phyloP scores from a whole-genome alignment of 1,140 invertebrate species.

The Cotesia typhae region DNA sequence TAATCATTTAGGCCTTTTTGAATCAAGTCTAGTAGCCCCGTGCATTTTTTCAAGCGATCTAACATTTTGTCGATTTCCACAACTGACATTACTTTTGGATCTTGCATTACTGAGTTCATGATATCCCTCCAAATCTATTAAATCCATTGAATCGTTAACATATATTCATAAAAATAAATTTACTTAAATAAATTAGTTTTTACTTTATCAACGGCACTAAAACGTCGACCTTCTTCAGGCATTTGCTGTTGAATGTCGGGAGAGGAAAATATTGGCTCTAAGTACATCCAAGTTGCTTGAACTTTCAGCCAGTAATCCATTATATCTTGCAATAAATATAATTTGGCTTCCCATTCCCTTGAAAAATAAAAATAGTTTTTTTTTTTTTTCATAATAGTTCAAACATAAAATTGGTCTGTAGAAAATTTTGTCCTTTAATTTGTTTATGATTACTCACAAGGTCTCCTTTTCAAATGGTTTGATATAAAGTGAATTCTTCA shows the following conservation, averaged over 20 bases:
- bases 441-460: slow-evolving; percentile 67
- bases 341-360: slow-evolving; percentile 81
- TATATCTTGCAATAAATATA: slow-evolving; percentile 86
- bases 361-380: slow-evolving; percentile 26
- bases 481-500: slow-evolving; percentile 97
- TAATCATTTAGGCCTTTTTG: slow-evolving; percentile 94
- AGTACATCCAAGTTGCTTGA: slow-evolving; percentile 95
- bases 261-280: slow-evolving; percentile 97
- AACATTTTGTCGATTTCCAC: slow-evolving; percentile 93
- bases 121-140: slow-evolving; percentile 88
- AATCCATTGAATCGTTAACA: slow-evolving; percentile 46
- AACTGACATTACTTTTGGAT: slow-evolving; percentile 85
- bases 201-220: slow-evolving; percentile 91
- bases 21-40: slow-evolving; percentile 85
- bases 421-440: not conserved
- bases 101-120: slow-evolving; percentile 83
- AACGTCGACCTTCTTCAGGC: slow-evolving; percentile 90
- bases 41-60: slow-evolving; percentile 89
- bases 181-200: slow-evolving; percentile 8
- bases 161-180: slow-evolving; percentile 2
- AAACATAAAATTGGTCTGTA: not conserved
- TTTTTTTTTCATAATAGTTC: not conserved
- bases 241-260: slow-evolving; percentile 97
- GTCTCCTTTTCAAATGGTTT: slow-evolving; percentile 90
- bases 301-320: slow-evolving; percentile 96